phyloP scores from a whole-genome alignment of 2,113 vertebrate genomes.

The Probosciger aterrimus region DNA sequence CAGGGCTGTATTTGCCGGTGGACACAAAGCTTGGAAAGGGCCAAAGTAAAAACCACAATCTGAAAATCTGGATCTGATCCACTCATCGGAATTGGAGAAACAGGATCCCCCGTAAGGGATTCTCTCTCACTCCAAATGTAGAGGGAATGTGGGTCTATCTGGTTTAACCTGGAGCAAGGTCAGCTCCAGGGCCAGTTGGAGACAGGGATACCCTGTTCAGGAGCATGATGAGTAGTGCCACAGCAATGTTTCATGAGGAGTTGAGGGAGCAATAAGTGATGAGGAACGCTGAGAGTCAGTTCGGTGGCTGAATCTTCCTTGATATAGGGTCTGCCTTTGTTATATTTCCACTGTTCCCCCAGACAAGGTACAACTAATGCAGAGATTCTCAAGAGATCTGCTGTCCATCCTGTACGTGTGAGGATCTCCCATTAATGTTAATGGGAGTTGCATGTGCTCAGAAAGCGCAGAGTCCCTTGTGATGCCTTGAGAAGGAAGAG shows the following conservation, averaged over 20 bases:
- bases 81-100: neutral
- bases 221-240: neutral
- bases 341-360: neutral
- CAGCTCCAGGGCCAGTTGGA: neutral
- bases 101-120: neutral
- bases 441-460: conserved; percentile 10
- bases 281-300: neutral
- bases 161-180: neutral
- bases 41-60: neutral
- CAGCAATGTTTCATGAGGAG: neutral
- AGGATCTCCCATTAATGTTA: conserved; percentile 55
- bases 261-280: neutral
- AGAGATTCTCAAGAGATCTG: neutral
- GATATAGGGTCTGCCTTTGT: neutral
- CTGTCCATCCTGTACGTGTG: conserved; percentile 18
- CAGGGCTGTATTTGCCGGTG: neutral
- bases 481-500: conserved; percentile 6
- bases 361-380: neutral
- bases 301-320: neutral
- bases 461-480: conserved; percentile 9
- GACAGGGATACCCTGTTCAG: neutral
- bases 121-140: fast-evolving
- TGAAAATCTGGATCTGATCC: neutral
- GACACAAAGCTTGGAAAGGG: neutral
- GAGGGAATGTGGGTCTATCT: neutral